A percentile compares a stretch with the other conserved stretches of the same genome.
These are phyloP conservation scores for Hiodon alosoides DNA, from an alignment of 2,113 vertebrate species.

Conservation along the genomic window DNA sequence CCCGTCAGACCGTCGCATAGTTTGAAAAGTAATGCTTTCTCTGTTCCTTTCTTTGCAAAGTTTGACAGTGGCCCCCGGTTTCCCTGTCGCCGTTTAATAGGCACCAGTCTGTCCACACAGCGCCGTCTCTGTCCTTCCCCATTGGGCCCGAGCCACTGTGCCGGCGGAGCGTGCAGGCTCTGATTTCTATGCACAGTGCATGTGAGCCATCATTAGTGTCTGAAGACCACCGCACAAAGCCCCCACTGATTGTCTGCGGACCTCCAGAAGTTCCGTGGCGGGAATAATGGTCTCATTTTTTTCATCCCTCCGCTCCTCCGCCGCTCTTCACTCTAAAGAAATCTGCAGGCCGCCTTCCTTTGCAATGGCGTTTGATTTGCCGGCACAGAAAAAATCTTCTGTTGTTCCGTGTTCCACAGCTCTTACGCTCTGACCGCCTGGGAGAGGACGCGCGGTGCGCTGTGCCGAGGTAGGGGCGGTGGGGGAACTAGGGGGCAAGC, in stretches of 20 bases:
- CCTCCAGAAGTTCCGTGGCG: neutral
- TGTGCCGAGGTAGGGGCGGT: too few species aligned
- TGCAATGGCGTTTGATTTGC: neutral
- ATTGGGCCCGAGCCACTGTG: neutral
- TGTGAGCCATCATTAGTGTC: neutral
- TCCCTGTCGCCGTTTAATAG: accelerated
- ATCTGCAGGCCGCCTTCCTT: neutral
- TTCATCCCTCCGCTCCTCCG: neutral
- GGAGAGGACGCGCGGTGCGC: too few species aligned
- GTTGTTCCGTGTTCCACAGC: too few species aligned
- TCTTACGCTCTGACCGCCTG: too few species aligned
- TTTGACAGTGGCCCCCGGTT: neutral
- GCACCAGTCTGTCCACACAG: neutral
- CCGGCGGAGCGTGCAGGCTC: neutral
- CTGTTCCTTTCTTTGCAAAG: neutral
- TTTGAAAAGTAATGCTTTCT: neutral
- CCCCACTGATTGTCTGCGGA: neutral
- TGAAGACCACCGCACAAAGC: neutral
- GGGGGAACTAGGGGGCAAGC: too few species aligned
- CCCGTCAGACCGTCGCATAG: neutral
- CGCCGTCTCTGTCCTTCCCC: slow-evolving; percentile 5
- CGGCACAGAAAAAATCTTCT: neutral
- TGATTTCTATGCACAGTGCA: neutral
- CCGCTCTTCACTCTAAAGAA: neutral
- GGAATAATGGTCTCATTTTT: neutral